Percentiles rank a stretch among this genome's conserved stretches.
Evolutionary conservation across 2,797 vertebrate species (phyloP).

Genomic region (Syngnathus acus): DNA sequence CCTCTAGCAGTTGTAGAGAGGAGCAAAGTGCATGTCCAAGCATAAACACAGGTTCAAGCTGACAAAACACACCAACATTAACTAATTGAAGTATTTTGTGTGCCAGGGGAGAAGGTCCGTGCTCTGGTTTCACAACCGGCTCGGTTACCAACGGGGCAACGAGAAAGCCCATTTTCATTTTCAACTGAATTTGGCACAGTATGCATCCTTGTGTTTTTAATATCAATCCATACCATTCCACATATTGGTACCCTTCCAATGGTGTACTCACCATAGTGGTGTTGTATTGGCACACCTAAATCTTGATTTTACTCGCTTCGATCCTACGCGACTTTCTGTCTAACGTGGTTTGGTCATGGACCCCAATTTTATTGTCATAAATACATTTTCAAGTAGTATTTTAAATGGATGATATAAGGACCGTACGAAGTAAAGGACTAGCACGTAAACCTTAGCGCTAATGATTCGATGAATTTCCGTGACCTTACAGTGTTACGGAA

Average conservation of each 20-base stretch:
- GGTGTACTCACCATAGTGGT: not conserved
- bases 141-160: constrained; percentile 17
- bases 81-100: constrained; percentile 49
- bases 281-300: not conserved
- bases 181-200: not conserved
- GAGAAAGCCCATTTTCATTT: not conserved
- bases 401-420: too few relatives aligned
- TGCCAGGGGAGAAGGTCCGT: constrained; percentile 11
- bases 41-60: constrained; percentile 62
- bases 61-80: constrained; percentile 54
- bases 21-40: constrained; percentile 59
- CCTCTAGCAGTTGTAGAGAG: constrained; percentile 45
- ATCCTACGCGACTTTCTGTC: too few relatives aligned
- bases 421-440: too few relatives aligned
- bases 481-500: too few relatives aligned
- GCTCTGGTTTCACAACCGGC: constrained; percentile 12
- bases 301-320: too few relatives aligned
- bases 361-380: too few relatives aligned
- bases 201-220: not conserved
- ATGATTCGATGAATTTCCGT: too few relatives aligned
- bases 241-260: not conserved
- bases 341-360: too few relatives aligned
- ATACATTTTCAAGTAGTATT: too few relatives aligned
- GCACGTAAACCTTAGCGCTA: too few relatives aligned
- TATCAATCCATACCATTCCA: not conserved